Evolutionary conservation across 2,797 vertebrate genomes (phyloP).

Genomic region (Rhinichthys osculus): DNA sequence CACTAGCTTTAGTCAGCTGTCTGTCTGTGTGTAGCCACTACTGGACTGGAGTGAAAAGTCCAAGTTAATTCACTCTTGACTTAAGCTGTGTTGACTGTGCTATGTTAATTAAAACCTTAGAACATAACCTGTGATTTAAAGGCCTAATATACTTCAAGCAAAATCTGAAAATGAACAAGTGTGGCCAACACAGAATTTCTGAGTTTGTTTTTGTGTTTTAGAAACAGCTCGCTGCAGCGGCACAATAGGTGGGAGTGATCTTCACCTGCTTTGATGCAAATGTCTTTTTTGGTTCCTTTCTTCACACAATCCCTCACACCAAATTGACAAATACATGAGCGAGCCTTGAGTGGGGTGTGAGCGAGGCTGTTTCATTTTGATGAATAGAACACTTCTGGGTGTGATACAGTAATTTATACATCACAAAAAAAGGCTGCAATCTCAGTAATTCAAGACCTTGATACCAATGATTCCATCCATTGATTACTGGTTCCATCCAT

Average conservation of each 20-base stretch:
- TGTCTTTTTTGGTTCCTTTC: neutral
- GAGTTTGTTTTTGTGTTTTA: neutral
- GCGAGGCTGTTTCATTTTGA: neutral
- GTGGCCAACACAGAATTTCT: neutral
- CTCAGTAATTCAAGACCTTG: neutral
- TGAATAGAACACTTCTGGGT: neutral
- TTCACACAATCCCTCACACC: neutral
- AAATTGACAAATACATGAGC: neutral
- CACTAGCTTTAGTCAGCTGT: neutral
- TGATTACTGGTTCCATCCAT: neutral
- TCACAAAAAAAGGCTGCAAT: neutral
- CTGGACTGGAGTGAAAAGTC: neutral
- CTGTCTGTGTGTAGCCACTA: neutral
- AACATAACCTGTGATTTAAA: neutral
- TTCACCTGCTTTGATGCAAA: neutral
- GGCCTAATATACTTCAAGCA: neutral
- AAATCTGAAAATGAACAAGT: neutral
- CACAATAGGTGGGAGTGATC: neutral
- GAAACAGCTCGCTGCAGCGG: neutral
- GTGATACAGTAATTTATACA: neutral
- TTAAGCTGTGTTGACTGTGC: neutral
- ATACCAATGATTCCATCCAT: conserved; percentile 1
- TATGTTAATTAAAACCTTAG: neutral
- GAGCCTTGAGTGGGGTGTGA: too few species aligned
- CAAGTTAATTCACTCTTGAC: conserved; percentile 10